A percentile compares a stretch with the other conserved stretches of the same genome.
These are phyloP conservation scores for Corythucha ciliata DNA, from an alignment of 2,888 invertebrate genomes.

Conservation along the genomic window DNA sequence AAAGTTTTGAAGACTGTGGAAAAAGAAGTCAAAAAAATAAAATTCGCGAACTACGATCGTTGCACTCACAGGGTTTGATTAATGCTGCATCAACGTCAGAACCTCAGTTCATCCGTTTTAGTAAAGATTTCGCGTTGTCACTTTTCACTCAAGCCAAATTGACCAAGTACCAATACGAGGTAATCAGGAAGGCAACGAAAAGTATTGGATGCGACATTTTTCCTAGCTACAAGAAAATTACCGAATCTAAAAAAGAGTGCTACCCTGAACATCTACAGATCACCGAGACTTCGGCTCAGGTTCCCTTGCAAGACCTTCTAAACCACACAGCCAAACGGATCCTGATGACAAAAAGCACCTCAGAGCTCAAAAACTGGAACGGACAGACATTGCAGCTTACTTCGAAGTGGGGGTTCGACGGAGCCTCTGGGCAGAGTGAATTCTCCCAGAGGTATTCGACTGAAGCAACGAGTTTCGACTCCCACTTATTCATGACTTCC, in stretches of 20 bases:
- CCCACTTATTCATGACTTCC: not conserved
- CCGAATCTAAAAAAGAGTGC: constrained; percentile 7
- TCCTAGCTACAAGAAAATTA: constrained; percentile 1
- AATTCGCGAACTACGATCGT: no score
- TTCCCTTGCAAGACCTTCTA: not conserved
- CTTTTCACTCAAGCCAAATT: no score
- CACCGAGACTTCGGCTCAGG: constrained; percentile 1
- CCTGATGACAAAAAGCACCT: no score
- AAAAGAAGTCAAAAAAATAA: no score
- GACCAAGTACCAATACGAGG: no score
- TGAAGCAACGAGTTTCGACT: not conserved
- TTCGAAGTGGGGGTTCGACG: not conserved
- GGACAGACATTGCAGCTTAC: not conserved
- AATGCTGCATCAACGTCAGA: no score
- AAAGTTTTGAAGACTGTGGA: no score
- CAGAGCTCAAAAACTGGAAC: not conserved
- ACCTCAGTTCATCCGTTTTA: no score
- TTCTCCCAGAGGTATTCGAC: not conserved
- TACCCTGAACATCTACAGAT: not conserved
- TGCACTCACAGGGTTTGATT: no score
- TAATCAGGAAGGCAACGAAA: no score
- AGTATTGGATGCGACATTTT: not conserved
- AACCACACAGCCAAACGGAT: not conserved
- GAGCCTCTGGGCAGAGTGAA: not conserved
- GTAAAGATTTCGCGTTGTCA: no score